Evolutionary conservation across 1,140 invertebrate species (phyloP).

Genomic region (Chionoecetes opilio): DNA sequence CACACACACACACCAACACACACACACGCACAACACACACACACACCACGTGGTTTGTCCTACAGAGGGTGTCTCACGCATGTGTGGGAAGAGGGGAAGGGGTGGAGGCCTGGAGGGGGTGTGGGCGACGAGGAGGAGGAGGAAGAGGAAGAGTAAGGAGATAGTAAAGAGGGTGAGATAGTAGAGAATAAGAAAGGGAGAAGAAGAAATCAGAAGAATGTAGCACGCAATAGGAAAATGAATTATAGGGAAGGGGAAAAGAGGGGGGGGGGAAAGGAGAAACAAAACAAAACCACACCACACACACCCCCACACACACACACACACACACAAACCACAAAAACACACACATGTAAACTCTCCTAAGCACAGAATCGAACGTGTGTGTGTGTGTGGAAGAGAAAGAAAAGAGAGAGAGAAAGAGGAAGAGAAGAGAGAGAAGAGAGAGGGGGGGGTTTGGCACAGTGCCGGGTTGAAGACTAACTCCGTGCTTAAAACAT

Average conservation of each 20-base stretch:
- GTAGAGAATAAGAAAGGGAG: not conserved
- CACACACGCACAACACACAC: constrained; percentile 25
- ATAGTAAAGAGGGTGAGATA: not conserved
- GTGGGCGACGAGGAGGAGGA: not conserved
- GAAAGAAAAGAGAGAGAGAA: not conserved
- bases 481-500: not conserved
- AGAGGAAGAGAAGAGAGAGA: not conserved
- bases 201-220: not conserved
- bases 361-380: not conserved
- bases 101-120: not conserved
- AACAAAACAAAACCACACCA: not conserved
- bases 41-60: constrained; percentile 19
- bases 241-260: not conserved
- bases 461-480: not conserved
- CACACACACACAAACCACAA: constrained; percentile 27
- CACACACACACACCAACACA: constrained; percentile 6
- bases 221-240: not conserved
- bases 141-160: constrained; percentile 21
- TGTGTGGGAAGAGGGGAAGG: constrained; percentile 21
- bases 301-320: constrained; percentile 1
- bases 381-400: not conserved
- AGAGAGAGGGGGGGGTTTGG: not conserved
- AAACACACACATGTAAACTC: constrained; percentile 37
- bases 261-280: not conserved
- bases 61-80: not conserved